Conservation (phyloP, 2,113 vertebrate genomes). For the Misgurnus mizolepis region DNA sequence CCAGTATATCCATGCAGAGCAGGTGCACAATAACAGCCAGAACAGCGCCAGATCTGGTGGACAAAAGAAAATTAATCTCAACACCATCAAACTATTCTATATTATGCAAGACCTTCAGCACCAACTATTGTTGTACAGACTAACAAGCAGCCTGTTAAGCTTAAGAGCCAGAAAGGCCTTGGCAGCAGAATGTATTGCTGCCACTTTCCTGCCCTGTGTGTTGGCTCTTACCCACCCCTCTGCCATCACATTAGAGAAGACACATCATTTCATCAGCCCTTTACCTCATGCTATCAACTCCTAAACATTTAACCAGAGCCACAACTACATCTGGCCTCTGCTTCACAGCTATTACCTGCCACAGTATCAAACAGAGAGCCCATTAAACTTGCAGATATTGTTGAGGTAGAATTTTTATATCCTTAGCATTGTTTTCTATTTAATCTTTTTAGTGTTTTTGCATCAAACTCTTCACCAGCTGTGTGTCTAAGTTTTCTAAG, state of each 20-base stretch:
- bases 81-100: conserved; percentile 43
- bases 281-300: conserved; percentile 13
- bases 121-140: conserved; percentile 19
- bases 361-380: conserved; percentile 68
- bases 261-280: conserved; percentile 59
- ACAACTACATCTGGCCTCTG: conserved; percentile 71
- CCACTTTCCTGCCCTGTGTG: conserved; percentile 42
- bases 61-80: conserved; percentile 44
- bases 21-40: conserved; percentile 10
- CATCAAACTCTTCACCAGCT: conserved; percentile 29
- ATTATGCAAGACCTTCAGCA: conserved; percentile 50
- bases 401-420: neutral
- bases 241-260: conserved; percentile 65
- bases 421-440: conserved; percentile 15
- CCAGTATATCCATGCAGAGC: neutral
- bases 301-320: conserved; percentile 42
- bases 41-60: conserved; percentile 10
- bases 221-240: conserved; percentile 50
- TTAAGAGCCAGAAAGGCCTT: conserved; percentile 28
- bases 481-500: too few species aligned
- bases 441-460: conserved; percentile 39
- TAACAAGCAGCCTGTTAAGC: conserved; percentile 13
- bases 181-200: conserved; percentile 49
- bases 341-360: conserved; percentile 64
- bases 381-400: conserved; percentile 70